Base-by-base conservation (phyloP, 2,797 vertebrate genomes). In the Rhinogobio ventralis region DNA sequence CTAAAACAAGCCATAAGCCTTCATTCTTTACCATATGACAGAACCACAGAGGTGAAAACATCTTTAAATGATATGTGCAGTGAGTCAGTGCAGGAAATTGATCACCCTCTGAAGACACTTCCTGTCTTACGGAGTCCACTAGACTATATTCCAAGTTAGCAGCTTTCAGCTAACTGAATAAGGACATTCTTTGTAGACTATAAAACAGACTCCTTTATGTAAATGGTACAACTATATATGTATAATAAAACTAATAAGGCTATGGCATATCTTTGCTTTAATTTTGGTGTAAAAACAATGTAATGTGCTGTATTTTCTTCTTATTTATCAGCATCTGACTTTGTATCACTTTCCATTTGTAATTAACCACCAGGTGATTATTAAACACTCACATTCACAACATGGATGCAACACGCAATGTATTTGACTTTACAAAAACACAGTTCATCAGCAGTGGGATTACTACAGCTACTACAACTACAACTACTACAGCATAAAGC, bases 11-110 rank as follows among this genome's bases (percentile, higher is more conserved):
- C 81, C 81, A 42, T 73, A 62, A 74, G 25, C n/a, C 76, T 64
- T 78, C 78, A 66, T 68, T 79, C 81, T 79, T 68, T 84, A 64
- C 30, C 46, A 10, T 84, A 33, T 67, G 64, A n/a, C 45, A 86
- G 57, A 33, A 66, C 39, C 36, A 30, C 45, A 33, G 45, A 85
- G 2, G 68, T 67, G 19, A 87, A 79, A 66, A 49, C 69, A 67
- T 72, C 39, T 11, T 25, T 78, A 62, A 74, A 85, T 53, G 55
- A 78, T 60, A 19, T 62, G 69, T 30, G 77, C 36, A 77, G 36
- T 7, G 23, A 55, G 79, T 42, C 88, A 62, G 20, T 62, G 57
- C 64, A 62, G 71, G 7, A 86, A 73, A 45, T 30, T 3, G 28
- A 68, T 15, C 76, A 45, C 42, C n/a, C 53, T 25, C 49, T 85